A percentile compares a stretch with the other conserved stretches of the same genome.
phyloP scores from a whole-genome alignment of 2,888 invertebrate species.

The Pyralis farinalis region DNA sequence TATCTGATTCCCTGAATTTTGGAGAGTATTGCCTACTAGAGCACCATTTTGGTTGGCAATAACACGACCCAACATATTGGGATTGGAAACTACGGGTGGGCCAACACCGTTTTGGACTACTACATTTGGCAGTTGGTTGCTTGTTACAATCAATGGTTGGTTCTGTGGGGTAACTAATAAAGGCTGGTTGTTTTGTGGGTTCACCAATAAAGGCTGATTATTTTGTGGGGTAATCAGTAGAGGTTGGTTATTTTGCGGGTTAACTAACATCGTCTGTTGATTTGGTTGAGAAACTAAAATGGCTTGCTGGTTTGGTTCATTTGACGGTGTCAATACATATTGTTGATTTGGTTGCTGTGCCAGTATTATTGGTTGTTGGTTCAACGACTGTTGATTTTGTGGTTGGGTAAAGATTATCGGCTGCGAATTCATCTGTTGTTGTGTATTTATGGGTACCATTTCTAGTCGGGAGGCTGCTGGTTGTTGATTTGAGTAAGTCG shows the following conservation, averaged over 20 bases:
- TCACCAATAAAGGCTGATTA: too few relatives aligned
- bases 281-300: conserved; percentile 10
- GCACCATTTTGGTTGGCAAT: neutral
- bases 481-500: conserved; percentile 8
- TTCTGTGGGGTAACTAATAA: neutral
- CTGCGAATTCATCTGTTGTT: conserved; percentile 12
- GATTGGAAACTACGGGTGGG: neutral
- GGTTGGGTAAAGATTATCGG: neutral
- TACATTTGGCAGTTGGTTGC: conserved; percentile 1
- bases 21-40: neutral
- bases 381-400: conserved; percentile 7
- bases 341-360: conserved; percentile 1
- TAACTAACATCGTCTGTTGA: conserved; percentile 12
- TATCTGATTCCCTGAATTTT: conserved; percentile 17
- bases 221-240: conserved; percentile 4
- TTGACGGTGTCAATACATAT: conserved; percentile 4
- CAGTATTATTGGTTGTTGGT: conserved; percentile 17
- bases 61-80: neutral
- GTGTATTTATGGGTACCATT: conserved; percentile 13
- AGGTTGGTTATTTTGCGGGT: conserved; percentile 16
- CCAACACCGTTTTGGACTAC: conserved; percentile 11
- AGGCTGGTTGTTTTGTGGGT: neutral
- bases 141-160: neutral
- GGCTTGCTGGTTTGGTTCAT: conserved; percentile 9
- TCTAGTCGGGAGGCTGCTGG: conserved; percentile 12